A percentile compares a stretch with the other conserved stretches of the same genome.
phyloP scores from a whole-genome alignment of 1,140 invertebrate species.

The Leptinotarsa undecemlineata region DNA sequence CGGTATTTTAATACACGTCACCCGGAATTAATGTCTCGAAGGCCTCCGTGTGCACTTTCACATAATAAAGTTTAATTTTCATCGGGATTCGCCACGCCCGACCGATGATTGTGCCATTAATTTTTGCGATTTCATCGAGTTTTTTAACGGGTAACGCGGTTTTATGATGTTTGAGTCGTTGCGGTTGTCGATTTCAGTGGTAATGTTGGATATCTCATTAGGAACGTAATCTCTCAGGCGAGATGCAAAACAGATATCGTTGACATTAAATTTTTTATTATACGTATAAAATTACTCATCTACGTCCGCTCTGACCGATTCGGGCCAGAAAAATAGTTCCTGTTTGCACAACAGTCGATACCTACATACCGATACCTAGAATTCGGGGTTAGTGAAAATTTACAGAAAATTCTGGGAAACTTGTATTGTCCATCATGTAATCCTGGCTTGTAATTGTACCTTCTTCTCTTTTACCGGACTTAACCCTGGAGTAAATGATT shows the following conservation, averaged over 20 bases:
- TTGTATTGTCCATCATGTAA: too few species aligned
- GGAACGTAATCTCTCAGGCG: slow-evolving; percentile 8
- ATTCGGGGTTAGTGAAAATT: too few species aligned
- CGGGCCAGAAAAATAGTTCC: too few species aligned
- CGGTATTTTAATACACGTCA: slow-evolving; percentile 53
- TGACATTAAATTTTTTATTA: slow-evolving; percentile 3
- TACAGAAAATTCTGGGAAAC: too few species aligned
- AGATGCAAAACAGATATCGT: slow-evolving; percentile 1
- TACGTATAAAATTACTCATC: too few species aligned
- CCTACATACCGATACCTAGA: too few species aligned
- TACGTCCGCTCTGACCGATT: too few species aligned
- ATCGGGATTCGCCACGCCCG: slow-evolving; percentile 8
- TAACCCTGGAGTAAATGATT: too few species aligned
- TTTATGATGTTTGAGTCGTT: slow-evolving; percentile 7
- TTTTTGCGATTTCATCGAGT: slow-evolving; percentile 6
- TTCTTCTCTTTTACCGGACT: too few species aligned
- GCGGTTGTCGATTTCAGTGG: not conserved
- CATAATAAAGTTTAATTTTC: slow-evolving; percentile 23
- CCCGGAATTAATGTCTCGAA: slow-evolving; percentile 45
- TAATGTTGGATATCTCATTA: not conserved
- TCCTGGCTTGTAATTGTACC: too few species aligned
- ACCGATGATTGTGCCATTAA: slow-evolving; percentile 18
- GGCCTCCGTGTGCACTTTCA: slow-evolving; percentile 12
- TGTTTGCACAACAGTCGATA: too few species aligned
- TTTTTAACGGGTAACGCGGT: not conserved